Evolutionary conservation across 2,797 vertebrate species (phyloP).

Genomic region (Cottoperca gobio): DNA sequence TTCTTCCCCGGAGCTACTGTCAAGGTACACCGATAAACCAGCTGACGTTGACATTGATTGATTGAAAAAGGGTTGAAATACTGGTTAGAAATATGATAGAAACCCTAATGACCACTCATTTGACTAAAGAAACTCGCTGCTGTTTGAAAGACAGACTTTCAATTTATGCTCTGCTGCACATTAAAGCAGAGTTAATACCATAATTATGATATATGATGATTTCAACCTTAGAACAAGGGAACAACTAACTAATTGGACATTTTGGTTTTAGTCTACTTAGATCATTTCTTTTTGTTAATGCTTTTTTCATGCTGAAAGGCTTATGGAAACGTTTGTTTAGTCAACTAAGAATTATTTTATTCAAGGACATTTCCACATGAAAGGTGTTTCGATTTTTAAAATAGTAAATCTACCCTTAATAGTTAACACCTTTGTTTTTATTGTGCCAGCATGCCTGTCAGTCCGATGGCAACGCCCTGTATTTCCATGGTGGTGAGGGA

Average conservation of each 20-base stretch:
- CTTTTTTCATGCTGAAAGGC: too few species aligned
- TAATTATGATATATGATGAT: neutral
- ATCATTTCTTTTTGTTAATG: too few species aligned
- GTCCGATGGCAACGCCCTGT: slow-evolving; percentile 95
- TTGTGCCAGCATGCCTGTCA: slow-evolving; percentile 96
- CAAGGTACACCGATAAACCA: slow-evolving; percentile 86
- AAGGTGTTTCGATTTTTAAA: neutral
- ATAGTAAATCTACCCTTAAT: too few species aligned
- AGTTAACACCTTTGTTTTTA: slow-evolving; percentile 24
- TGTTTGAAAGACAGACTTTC: neutral
- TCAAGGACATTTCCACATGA: neutral
- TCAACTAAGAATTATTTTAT: too few species aligned
- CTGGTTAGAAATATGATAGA: neutral
- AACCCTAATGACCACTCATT: neutral
- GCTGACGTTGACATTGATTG: neutral
- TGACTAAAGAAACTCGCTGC: neutral
- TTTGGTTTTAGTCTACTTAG: too few species aligned
- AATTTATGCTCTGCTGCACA: neutral
- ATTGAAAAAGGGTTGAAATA: neutral
- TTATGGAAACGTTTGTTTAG: too few species aligned
- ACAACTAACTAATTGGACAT: too few species aligned
- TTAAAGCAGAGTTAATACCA: neutral
- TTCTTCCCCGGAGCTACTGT: slow-evolving; percentile 98
- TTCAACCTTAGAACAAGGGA: neutral
- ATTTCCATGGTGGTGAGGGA: slow-evolving; percentile 94